Percentiles rank a stretch among this genome's conserved stretches.
These are phyloP conservation scores for Macrotus californicus DNA, from an alignment of 2,113 vertebrate species.

Conservation along the genomic window DNA sequence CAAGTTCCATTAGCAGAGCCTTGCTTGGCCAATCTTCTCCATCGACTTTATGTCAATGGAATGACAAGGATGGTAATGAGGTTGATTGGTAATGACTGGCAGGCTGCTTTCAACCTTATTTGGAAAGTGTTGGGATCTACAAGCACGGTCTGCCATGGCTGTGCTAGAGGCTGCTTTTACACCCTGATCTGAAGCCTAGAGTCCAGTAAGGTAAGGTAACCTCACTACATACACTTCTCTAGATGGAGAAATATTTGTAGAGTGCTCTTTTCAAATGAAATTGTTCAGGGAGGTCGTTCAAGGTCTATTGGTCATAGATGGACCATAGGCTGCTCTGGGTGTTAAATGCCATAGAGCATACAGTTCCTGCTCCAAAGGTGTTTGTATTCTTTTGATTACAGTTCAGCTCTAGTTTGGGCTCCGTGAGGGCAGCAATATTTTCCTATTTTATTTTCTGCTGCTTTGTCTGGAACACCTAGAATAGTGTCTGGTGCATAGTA, in stretches of 20 bases:
- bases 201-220: not conserved
- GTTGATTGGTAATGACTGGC: not conserved
- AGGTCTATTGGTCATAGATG: not conserved
- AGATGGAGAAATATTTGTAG: not conserved
- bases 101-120: not conserved
- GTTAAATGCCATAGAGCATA: not conserved
- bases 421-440: rapidly evolving
- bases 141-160: not conserved
- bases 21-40: not conserved
- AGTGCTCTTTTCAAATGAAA: not conserved
- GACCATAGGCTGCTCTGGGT: not conserved
- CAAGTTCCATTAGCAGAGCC: not conserved
- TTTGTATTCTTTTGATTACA: not conserved
- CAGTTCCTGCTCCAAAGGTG: not conserved
- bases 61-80: not conserved
- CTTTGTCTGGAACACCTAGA: not conserved
- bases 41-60: not conserved
- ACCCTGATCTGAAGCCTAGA: not conserved
- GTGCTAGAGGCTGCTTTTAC: not conserved
- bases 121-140: not conserved
- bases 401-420: not conserved
- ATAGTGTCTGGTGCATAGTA: not conserved
- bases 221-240: not conserved
- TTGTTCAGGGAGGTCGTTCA: not conserved
- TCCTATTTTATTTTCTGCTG: not conserved